Conservation (phyloP, 2,797 vertebrate species). For the Xenops minutus region DNA sequence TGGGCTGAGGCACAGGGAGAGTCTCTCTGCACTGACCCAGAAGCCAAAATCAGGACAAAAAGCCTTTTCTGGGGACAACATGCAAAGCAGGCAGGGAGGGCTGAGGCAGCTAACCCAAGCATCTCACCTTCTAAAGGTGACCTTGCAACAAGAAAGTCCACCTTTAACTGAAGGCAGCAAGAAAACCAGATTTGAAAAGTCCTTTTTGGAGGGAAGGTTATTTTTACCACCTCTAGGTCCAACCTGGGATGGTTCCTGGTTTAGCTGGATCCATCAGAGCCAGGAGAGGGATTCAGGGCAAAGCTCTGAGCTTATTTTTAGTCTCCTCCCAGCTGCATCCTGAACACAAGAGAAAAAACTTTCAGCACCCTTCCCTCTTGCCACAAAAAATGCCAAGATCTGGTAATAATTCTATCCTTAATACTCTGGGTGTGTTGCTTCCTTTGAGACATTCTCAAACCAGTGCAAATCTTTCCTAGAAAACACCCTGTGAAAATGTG, state of each 20-base stretch:
- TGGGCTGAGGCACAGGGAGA: background rate
- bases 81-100: background rate
- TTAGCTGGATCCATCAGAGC: background rate
- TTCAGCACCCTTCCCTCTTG: background rate
- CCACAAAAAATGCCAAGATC: background rate
- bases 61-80: background rate
- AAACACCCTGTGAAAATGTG: background rate
- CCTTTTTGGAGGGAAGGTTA: background rate
- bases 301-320: background rate
- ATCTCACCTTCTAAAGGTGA: background rate
- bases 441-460: background rate
- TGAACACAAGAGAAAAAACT: background rate
- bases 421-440: background rate
- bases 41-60: background rate
- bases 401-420: background rate
- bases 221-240: background rate
- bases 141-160: background rate
- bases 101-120: background rate
- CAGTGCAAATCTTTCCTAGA: background rate
- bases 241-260: background rate
- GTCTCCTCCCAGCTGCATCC: background rate
- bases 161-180: background rate
- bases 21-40: background rate
- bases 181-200: background rate
- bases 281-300: background rate